Evolutionary conservation across 2,888 invertebrate genomes (phyloP).

Genomic region (Rhorus exstirpatorius): DNA sequence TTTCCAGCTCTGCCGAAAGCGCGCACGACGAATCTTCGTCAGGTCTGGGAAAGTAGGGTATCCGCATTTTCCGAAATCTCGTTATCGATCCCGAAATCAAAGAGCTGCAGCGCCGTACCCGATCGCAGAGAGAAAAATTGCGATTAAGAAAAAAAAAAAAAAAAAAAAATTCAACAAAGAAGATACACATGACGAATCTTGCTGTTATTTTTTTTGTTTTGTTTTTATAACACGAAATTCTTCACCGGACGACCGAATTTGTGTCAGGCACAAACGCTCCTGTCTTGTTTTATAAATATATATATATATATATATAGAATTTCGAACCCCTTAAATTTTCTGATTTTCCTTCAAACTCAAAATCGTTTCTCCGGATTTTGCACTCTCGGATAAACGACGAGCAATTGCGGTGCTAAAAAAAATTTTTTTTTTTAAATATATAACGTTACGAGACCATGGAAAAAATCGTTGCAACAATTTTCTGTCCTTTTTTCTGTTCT

Average conservation of each 20-base stretch:
- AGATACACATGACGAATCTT: background rate
- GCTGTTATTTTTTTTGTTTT: conserved; percentile 14
- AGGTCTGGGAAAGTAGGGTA: conserved; percentile 53
- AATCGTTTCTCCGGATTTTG: too few species aligned
- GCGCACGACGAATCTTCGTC: conserved; percentile 66
- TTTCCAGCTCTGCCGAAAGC: conserved; percentile 74
- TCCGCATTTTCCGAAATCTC: conserved; percentile 45
- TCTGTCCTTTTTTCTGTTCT: conserved; percentile 47
- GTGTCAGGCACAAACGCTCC: background rate
- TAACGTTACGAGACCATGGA: background rate
- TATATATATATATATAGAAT: too few species aligned
- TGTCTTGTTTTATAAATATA: background rate
- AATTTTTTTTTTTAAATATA: too few species aligned
- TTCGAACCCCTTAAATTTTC: too few species aligned
- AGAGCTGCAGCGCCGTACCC: conserved; percentile 73
- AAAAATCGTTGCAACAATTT: conserved; percentile 7
- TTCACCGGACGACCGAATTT: background rate
- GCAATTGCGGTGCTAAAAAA: background rate
- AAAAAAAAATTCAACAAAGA: conserved; percentile 61
- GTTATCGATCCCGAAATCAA: conserved; percentile 71
- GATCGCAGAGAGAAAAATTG: conserved; percentile 69
- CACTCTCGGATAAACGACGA: background rate
- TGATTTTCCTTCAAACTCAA: too few species aligned
- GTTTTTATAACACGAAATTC: conserved; percentile 12
- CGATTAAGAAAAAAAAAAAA: conserved; percentile 56